Percentiles rank a stretch among this genome's conserved stretches.
These are phyloP conservation scores for Natrix natrix DNA, from an alignment of 2,797 vertebrate genomes.

Conservation along the genomic window DNA sequence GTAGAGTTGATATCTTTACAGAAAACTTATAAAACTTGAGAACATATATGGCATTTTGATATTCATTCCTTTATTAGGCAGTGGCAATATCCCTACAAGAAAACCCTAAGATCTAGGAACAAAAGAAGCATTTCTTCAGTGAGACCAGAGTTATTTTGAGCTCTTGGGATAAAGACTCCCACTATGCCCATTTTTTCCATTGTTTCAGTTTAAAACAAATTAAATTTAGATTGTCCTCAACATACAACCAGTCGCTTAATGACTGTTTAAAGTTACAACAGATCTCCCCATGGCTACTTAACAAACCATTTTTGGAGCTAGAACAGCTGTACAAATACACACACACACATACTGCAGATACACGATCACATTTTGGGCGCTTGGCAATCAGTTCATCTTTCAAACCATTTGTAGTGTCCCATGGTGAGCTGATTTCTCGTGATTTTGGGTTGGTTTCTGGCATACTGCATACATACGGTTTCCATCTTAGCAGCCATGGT, in stretches of 20 bases:
- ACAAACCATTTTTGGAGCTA: not conserved
- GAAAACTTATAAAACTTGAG: constrained; percentile 47
- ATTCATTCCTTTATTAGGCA: not conserved
- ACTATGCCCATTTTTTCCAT: not conserved
- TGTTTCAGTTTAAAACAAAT: not conserved
- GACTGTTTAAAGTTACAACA: not conserved
- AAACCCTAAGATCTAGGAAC: not conserved
- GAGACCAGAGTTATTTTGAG: constrained; percentile 8
- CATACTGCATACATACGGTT: not conserved
- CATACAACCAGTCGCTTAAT: not conserved
- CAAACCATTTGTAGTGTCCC: not conserved
- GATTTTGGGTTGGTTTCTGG: not conserved
- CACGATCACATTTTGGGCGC: not conserved
- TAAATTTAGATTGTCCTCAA: not conserved
- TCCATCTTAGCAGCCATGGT: not conserved
- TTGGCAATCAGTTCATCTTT: not conserved
- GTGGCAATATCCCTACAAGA: not conserved
- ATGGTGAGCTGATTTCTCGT: not conserved
- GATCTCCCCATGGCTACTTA: not conserved
- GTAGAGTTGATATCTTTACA: constrained; percentile 45
- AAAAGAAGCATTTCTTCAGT: not conserved
- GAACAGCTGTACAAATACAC: not conserved
- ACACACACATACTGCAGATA: not conserved
- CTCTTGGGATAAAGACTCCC: not conserved
- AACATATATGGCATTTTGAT: constrained; percentile 46